Percentiles rank a stretch among this genome's conserved stretches.
These are phyloP conservation scores for Ceramica pisi DNA, from an alignment of 2,888 invertebrate species.

Conservation along the genomic window DNA sequence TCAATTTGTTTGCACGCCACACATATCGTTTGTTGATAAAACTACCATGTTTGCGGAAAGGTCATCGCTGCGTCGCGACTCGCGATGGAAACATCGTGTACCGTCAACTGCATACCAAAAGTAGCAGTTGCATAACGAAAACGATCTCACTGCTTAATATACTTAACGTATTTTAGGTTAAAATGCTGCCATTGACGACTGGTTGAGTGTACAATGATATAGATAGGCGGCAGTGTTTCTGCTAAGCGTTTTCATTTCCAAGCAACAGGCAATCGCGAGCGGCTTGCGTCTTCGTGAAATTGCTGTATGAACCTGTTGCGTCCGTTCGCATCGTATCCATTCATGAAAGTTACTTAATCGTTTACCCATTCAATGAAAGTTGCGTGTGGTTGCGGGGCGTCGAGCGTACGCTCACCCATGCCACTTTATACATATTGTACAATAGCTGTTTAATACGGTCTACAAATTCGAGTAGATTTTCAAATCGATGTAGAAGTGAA, in stretches of 20 bases:
- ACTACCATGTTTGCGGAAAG: constrained; percentile 21
- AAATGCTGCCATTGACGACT: neutral
- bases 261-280: constrained; percentile 44
- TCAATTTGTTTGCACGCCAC: constrained; percentile 9
- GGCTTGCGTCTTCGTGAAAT: constrained; percentile 22
- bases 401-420: neutral
- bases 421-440: neutral
- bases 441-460: neutral
- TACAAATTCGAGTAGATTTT: neutral
- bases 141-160: neutral
- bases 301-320: constrained; percentile 37
- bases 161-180: neutral
- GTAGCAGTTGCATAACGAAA: neutral
- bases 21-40: constrained; percentile 34
- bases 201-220: constrained; percentile 4
- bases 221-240: neutral
- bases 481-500: too few species aligned
- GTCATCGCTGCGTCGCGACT: constrained; percentile 19
- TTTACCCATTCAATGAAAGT: constrained; percentile 2
- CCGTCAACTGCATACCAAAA: neutral
- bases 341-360: constrained; percentile 22
- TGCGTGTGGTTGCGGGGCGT: neutral
- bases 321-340: constrained; percentile 32
- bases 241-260: constrained; percentile 11
- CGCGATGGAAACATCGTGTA: neutral